These are phyloP conservation scores for Dendrolimus kikuchii DNA, from an alignment of 1,140 invertebrate genomes.

Conservation along the genomic window DNA sequence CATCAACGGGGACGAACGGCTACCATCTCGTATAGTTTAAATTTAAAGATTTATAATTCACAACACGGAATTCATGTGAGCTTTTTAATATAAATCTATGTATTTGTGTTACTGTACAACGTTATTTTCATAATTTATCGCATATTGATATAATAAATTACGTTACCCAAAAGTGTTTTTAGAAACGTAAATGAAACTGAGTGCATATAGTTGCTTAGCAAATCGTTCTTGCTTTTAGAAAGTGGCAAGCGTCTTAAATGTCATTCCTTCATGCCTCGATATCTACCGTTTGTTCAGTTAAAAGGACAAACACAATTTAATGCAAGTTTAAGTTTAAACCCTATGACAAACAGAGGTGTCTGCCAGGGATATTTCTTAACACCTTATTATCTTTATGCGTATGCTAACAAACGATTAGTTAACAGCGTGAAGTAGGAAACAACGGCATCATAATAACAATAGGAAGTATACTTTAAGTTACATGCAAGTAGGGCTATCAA, in stretches of 20 bases:
- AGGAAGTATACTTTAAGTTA: no score
- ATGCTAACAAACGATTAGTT: constrained; percentile 30
- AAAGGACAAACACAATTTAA: constrained; percentile 39
- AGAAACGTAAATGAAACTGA: no score
- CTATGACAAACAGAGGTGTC: constrained; percentile 25
- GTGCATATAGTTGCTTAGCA: no score
- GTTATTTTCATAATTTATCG: no score
- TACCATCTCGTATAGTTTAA: constrained; percentile 2
- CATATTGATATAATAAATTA: no score
- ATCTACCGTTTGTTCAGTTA: constrained; percentile 28
- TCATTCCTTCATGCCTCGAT: neutral
- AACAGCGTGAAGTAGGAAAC: constrained; percentile 27
- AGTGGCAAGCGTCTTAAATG: no score
- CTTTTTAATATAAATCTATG: no score
- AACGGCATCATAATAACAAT: constrained; percentile 1
- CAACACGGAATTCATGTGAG: neutral
- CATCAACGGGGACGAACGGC: constrained; percentile 20
- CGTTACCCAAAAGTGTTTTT: no score
- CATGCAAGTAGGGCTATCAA: no score
- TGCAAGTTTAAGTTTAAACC: constrained; percentile 18
- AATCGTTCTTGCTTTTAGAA: no score
- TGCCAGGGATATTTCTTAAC: constrained; percentile 30
- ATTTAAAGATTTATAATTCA: constrained; percentile 3
- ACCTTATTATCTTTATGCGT: constrained; percentile 29
- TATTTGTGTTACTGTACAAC: no score